A percentile compares a stretch with the other conserved stretches of the same genome.
Conservation (phyloP, 2,888 invertebrate species). For the Ophioninae sp. region DNA sequence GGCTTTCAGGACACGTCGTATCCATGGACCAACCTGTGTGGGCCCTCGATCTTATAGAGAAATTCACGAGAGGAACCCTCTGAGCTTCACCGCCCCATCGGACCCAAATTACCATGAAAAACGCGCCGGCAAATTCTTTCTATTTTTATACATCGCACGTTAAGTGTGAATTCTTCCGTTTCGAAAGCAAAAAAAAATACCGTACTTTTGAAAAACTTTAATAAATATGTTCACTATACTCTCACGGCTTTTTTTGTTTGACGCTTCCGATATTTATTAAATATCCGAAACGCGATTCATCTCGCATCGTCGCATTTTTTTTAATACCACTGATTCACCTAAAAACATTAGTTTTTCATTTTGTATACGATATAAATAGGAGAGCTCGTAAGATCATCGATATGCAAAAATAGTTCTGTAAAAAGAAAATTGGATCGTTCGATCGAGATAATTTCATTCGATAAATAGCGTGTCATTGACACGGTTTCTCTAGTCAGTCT, state of each 20-base stretch:
- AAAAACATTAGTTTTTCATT: neutral
- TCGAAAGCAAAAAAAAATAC: neutral
- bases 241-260: neutral
- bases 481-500: constrained; percentile 20
- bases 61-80: constrained; percentile 70
- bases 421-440: neutral
- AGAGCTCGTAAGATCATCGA: neutral
- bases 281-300: neutral
- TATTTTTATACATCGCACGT: neutral
- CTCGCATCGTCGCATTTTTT: neutral
- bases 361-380: neutral
- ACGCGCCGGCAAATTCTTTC: neutral
- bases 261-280: neutral
- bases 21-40: constrained; percentile 81
- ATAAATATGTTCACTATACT: neutral
- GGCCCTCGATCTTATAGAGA: constrained; percentile 80
- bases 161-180: neutral
- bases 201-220: neutral
- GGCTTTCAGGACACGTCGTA: constrained; percentile 82
- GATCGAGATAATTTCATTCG: neutral
- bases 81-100: neutral
- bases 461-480: neutral
- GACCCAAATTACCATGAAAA: neutral
- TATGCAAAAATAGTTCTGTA: neutral
- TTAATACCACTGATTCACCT: too few species aligned